Percentiles rank a stretch among this genome's conserved stretches.
Evolutionary conservation across 30 jellyfish, hydroid and myxozoan species (phyloP).

Genomic region (Chrysaora quinquecirrha): DNA sequence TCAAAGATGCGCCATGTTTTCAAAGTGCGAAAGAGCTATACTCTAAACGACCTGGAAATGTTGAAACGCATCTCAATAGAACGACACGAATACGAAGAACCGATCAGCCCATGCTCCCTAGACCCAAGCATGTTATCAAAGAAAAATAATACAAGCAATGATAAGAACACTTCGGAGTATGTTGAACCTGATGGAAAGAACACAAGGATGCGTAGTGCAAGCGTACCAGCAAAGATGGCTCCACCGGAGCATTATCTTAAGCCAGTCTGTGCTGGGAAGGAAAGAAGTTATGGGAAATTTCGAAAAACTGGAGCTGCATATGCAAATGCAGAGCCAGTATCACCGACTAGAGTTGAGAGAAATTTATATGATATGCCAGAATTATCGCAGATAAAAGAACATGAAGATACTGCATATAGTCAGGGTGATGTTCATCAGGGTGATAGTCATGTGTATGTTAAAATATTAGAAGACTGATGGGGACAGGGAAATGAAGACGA

Average conservation of each 20-base stretch:
- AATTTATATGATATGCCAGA: conserved; percentile 64
- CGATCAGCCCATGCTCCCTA: conserved; percentile 44
- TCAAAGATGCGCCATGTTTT: conserved; percentile 62
- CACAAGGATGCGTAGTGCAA: conserved; percentile 51
- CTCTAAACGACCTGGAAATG: conserved; percentile 62
- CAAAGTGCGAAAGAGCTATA: conserved; percentile 53
- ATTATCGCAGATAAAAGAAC: conserved; percentile 35
- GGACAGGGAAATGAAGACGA: neutral
- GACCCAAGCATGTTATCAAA: neutral
- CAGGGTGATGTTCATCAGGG: conserved; percentile 9
- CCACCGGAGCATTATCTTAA: conserved; percentile 32
- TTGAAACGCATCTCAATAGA: conserved; percentile 54
- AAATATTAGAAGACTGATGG: conserved; percentile 29
- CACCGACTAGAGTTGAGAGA: conserved; percentile 46
- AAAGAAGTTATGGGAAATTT: conserved; percentile 10
- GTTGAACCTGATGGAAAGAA: conserved; percentile 45
- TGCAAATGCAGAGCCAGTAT: conserved; percentile 37
- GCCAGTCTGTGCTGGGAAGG: conserved; percentile 51
- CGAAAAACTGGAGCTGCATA: conserved; percentile 13
- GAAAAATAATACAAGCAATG: neutral
- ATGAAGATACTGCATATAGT: conserved; percentile 5
- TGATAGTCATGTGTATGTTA: conserved; percentile 21
- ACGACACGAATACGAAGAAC: conserved; percentile 55
- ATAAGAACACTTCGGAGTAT: conserved; percentile 28
- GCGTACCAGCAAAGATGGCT: conserved; percentile 53